Evolutionary conservation across 2,797 vertebrate species (phyloP), one percentile per base, ranked within the genome.

Genomic region (Vireo griseus): DNA sequence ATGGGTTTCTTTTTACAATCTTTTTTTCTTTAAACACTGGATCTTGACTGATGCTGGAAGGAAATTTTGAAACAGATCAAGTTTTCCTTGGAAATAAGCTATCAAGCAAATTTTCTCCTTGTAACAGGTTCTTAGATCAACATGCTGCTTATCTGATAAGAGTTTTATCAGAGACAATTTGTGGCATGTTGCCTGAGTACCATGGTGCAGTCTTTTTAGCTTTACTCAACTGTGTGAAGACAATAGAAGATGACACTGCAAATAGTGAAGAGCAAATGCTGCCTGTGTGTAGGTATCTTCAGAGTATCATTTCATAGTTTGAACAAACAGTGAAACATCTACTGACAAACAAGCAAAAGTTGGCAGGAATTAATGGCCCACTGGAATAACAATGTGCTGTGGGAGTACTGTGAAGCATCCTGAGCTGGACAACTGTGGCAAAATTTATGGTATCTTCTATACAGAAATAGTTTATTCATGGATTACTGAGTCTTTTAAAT

Each of bases 121-220:
- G 29, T 61, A 71, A 50, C 57, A 89, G 14, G 19, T 90, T 80
- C 68, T 88, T 80, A 83, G 54, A 77, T 58, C 44, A 94, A 55
- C 29, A 9, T 51, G 44, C n/a, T 83, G 50, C 42, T 94, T 95
- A 90, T 65, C 83, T 93, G 92, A 86, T 85, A 78, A 93, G 89
- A 68, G 11, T 16, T 73, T 89, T 87, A 76, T 65, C 74, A 61
- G 40, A 67, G 45, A n/a, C 33, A 76, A 61, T 71, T 52, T 71
- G 67, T 94, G 92, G 80, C 67, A 76, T 1, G 1, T 42, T 73
- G 40, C 63, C 59, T 45, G 20, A 11, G 31, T 48, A 16, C 50
- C 45, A 9, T 4, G 14, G 44, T 19, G 19, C 40, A 48, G 77
- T 81, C 58, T 21, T 47, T 63, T 35, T 50, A 68, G 58, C 71